Evolutionary conservation across 2,888 invertebrate species (phyloP), one percentile per base, ranked within the genome.

Genomic region (Cerastis leucographa): DNA sequence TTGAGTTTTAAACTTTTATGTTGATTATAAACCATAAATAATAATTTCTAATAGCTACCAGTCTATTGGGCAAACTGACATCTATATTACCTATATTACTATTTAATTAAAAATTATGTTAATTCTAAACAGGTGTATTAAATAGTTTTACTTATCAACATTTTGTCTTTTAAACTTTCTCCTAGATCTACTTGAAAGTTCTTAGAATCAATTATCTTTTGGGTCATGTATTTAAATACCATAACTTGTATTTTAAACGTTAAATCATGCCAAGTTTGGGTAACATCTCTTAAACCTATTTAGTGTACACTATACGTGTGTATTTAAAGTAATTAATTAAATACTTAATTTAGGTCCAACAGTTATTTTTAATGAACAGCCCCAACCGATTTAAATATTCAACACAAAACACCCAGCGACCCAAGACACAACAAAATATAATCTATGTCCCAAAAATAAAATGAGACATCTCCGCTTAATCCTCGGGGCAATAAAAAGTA

Each of bases 401-500:
- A 76, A 85, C 77, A 76, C 56, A 19, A 67, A 85, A 67, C 72
- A 71, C 62, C 59, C 62, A 72, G 29, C 65, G 49, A 70, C 69
- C 61, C 66, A 70, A 82, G 74, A 70, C 84, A 72, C 81, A 86
- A 86, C 84, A 77, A 87, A 86, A 81, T 81, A 86, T 83, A 83
- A 74, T 78, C 79, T 78, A 86, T 82, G 82, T 86, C 88, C 85
- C 87, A 88, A 89, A 90, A 91, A 92, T 90, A 90, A 89, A 90
- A 87, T 86, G 84, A 89, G 89, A 91, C 88, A 89, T 90, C 89
- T 89, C 80, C 75, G 80, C 88, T 91, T 94, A 93, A 94, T 94
- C 93, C 92, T 90, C 87, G 84, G 77, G 88, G 93, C 89, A 94
- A 94, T 96, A 96, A 96, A 95, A 94, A 93, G 93, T 93, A 93